Evolutionary conservation across 2,888 invertebrate species (phyloP), one percentile per base, ranked within the genome.

Genomic region (Saturnia japonica): DNA sequence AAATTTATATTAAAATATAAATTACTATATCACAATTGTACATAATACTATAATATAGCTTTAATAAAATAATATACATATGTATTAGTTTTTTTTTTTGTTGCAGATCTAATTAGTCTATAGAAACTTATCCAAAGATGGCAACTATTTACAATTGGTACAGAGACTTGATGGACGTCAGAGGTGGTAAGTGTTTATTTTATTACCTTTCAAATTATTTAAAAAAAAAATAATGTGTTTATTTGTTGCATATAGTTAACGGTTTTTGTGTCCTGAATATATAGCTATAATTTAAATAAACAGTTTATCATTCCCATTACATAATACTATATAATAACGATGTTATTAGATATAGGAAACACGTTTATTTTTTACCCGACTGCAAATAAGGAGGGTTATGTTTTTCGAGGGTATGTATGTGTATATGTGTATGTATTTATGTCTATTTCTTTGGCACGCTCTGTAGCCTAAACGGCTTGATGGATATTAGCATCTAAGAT

Each of bases 111-210:
- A 85, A 83, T 85, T 88, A 88, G 88, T 85, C 80, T 76, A 79
- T 88, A 88, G 75, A 82, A 85, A 86, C 80, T 72, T 82, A 82
- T 82, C 89, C 89, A 91, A 95, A 94, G 89, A 95, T 95, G 95
- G 95, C 95, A 85, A 94, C 91, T 85, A 88, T 95, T 84, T 95
- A 86, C 78, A 83, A 95, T 87, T 96, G 96, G 92, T 96, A 96
- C 87, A 94, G 93, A 90, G 96, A 96, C 89, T 94, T 96, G 80
- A 95, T 96, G 95, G 96, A 96, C 90, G 96, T 95, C 85, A 95
- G 95, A 86, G 95, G 96, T 85, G 96, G 96, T 96, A 89, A 95
- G 95, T 94, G 43, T 22, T n/a, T n/a, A 51, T 42, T n/a, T 45
- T n/a, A 11, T 3, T 34, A 12, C 16, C 8, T 40, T 34, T 45